phyloP scores from a whole-genome alignment of 2,797 vertebrate genomes.

The Xiphorhynchus erythropygius region DNA sequence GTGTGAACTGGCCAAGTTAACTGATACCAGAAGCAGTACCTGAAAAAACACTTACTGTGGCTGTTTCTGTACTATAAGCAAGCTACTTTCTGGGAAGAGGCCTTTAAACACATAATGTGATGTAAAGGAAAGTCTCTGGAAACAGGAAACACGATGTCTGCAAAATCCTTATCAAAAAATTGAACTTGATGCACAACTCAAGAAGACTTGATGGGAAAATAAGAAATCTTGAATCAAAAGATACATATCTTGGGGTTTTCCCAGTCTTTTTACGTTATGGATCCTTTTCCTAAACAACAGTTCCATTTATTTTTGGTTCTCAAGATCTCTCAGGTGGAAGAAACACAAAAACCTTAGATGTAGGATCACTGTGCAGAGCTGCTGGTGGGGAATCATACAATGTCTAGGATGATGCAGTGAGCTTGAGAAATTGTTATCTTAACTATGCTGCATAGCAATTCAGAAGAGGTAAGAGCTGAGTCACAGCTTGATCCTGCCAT shows the following conservation, averaged over 20 bases:
- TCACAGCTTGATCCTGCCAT: neutral
- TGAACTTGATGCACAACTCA: neutral
- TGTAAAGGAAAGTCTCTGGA: neutral
- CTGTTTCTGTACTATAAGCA: neutral
- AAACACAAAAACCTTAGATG: neutral
- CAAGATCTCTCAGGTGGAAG: neutral
- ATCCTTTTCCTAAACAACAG: neutral
- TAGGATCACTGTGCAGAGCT: neutral
- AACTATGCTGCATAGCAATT: neutral
- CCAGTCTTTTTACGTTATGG: neutral
- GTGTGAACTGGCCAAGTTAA: neutral
- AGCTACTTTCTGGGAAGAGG: neutral
- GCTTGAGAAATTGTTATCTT: neutral
- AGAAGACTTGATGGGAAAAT: neutral
- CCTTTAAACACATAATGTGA: neutral
- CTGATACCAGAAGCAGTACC: neutral
- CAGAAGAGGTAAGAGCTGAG: neutral
- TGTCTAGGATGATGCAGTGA: neutral
- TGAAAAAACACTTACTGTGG: neutral
- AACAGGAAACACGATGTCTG: neutral
- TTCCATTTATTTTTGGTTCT: neutral
- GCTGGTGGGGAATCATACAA: neutral
- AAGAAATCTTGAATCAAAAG: neutral
- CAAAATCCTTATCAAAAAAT: neutral
- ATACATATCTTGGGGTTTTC: neutral